Evolutionary conservation across 30 jellyfish, hydroid and myxozoan species (phyloP).

Genomic region (Turritopsis dohrnii): DNA sequence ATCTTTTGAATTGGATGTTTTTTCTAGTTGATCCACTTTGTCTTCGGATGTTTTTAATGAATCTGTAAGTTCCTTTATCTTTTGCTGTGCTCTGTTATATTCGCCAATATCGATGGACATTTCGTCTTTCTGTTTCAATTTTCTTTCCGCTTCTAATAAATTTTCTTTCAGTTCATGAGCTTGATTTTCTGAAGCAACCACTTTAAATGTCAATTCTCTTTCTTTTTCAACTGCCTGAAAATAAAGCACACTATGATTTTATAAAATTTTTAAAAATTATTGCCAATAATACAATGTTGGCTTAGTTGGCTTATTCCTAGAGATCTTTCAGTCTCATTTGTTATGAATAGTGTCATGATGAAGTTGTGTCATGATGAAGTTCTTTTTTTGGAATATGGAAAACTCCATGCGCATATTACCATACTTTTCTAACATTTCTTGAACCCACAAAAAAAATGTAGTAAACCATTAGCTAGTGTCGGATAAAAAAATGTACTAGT

Average conservation of each 20-base stretch:
- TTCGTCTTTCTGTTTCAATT: background rate
- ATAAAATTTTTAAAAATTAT: too few species aligned
- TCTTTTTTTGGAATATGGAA: too few species aligned
- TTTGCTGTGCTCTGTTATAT: background rate
- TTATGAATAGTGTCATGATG: too few species aligned
- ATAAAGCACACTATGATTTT: too few species aligned
- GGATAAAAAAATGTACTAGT: too few species aligned
- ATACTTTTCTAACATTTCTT: too few species aligned
- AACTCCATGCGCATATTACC: too few species aligned
- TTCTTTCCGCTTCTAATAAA: background rate
- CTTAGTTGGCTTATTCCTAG: too few species aligned
- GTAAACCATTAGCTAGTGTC: too few species aligned
- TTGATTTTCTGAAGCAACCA: background rate
- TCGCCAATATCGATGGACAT: background rate
- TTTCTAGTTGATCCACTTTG: background rate
- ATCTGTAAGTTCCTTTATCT: background rate
- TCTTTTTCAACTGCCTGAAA: background rate
- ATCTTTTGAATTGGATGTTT: background rate
- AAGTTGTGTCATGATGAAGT: too few species aligned
- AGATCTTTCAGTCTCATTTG: too few species aligned
- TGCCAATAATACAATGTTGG: background rate
- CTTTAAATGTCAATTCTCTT: conserved; percentile 2
- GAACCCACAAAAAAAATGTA: too few species aligned
- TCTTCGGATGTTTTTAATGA: background rate
- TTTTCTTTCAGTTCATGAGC: background rate